Evolutionary conservation across 1,140 invertebrate species (phyloP).

Genomic region (Archivesica marissinica): DNA sequence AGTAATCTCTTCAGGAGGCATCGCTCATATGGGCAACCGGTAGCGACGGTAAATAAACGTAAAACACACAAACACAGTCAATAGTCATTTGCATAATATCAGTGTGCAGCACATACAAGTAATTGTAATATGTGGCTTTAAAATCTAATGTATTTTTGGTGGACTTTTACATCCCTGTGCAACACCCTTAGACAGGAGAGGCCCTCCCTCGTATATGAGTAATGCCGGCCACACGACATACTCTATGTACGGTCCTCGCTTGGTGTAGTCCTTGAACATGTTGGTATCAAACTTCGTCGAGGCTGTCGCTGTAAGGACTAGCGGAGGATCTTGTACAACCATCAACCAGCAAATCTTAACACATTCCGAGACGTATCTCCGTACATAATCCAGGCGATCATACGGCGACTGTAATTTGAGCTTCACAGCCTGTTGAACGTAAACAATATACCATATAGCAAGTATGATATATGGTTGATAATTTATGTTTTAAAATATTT

Average conservation of each 20-base stretch:
- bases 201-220: slow-evolving; percentile 8
- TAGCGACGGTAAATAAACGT: no score
- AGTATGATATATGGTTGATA: no score
- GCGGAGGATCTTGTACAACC: slow-evolving; percentile 35
- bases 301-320: background rate
- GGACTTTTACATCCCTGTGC: background rate
- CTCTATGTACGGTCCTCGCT: slow-evolving; percentile 14
- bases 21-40: no score
- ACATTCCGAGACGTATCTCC: background rate
- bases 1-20: no score
- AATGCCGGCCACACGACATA: slow-evolving; percentile 45
- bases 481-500: no score
- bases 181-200: slow-evolving; percentile 34
- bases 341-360: slow-evolving; percentile 17
- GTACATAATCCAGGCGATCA: background rate
- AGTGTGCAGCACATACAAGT: no score
- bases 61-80: no score
- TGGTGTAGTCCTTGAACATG: slow-evolving; percentile 7
- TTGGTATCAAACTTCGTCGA: slow-evolving; percentile 7
- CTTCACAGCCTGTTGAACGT: background rate
- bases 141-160: no score
- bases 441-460: background rate
- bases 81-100: no score
- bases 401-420: background rate
- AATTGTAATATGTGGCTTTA: no score